Evolutionary conservation across 1,140 invertebrate species (phyloP).

Genomic region (Calosoma granatense): DNA sequence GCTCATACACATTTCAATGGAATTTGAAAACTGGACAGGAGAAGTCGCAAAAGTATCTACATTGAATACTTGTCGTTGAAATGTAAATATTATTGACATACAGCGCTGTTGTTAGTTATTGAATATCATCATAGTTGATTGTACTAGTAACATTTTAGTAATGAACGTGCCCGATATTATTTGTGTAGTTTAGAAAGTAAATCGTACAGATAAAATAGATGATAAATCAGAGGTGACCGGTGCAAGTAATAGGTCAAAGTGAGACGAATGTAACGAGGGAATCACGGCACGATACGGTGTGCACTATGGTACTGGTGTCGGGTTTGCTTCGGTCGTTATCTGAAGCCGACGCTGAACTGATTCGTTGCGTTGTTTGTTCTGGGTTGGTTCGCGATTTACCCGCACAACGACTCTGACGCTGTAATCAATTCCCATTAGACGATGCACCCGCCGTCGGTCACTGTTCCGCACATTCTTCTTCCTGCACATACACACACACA

Average conservation of each 20-base stretch:
- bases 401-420: not conserved
- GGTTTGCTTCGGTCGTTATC: not conserved
- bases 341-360: not conserved
- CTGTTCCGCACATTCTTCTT: not conserved
- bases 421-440: slow-evolving; percentile 4
- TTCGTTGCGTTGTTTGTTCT: not conserved
- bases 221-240: not conserved
- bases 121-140: not conserved
- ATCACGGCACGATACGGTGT: too few species aligned
- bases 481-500: too few species aligned
- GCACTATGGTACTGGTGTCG: not conserved
- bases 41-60: not conserved
- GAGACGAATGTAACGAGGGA: not conserved
- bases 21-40: not conserved
- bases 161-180: not conserved
- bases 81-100: too few species aligned
- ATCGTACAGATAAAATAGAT: not conserved
- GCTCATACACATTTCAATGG: not conserved
- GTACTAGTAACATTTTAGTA: not conserved
- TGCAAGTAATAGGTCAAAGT: not conserved
- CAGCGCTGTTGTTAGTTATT: too few species aligned
- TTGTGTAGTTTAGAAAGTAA: not conserved
- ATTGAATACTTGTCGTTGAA: not conserved
- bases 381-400: not conserved
- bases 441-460: slow-evolving; percentile 2